Conservation (phyloP, 2,113 vertebrate species). For the Platichthys flesus region DNA sequence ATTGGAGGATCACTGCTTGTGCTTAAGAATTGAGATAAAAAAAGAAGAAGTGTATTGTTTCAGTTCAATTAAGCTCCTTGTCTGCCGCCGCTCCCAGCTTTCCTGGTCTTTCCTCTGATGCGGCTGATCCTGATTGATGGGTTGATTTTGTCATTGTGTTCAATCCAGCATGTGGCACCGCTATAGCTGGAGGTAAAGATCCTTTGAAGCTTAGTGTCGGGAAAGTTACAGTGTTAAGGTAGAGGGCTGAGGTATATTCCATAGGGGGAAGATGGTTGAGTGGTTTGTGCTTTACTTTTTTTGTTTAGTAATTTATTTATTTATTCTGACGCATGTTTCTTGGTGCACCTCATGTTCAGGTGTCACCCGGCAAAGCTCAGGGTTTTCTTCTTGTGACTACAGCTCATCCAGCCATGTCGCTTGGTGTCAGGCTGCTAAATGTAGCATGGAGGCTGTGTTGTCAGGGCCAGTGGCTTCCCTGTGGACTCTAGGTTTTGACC, state of each 20-base stretch:
- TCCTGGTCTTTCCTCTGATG: background rate
- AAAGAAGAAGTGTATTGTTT: too few species aligned
- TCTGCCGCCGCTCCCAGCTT: background rate
- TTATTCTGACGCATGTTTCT: conserved; percentile 51
- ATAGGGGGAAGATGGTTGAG: conserved; percentile 41
- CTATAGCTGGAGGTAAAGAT: background rate
- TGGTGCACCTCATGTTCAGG: conserved; percentile 49
- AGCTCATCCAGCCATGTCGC: conserved; percentile 66
- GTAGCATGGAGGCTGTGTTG: conserved; percentile 63
- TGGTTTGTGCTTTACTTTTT: conserved; percentile 23
- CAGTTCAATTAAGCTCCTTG: too few species aligned
- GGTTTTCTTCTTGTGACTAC: conserved; percentile 62
- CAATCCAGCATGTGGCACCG: background rate
- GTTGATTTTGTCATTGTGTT: conserved; percentile 1
- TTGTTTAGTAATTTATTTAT: conserved; percentile 45
- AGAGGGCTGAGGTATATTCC: conserved; percentile 26
- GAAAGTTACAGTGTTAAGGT: conserved; percentile 3
- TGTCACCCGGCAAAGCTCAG: conserved; percentile 48
- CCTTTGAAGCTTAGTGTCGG: background rate
- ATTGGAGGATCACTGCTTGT: background rate
- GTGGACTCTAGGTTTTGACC: conserved; percentile 53
- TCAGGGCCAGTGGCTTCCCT: conserved; percentile 45
- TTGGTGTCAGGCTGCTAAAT: conserved; percentile 68
- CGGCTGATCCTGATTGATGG: background rate
- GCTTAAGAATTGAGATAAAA: too few species aligned